Evolutionary conservation across 1,140 invertebrate species (phyloP), one percentile per base, ranked within the genome.

Genomic region (Plodia interpunctella): DNA sequence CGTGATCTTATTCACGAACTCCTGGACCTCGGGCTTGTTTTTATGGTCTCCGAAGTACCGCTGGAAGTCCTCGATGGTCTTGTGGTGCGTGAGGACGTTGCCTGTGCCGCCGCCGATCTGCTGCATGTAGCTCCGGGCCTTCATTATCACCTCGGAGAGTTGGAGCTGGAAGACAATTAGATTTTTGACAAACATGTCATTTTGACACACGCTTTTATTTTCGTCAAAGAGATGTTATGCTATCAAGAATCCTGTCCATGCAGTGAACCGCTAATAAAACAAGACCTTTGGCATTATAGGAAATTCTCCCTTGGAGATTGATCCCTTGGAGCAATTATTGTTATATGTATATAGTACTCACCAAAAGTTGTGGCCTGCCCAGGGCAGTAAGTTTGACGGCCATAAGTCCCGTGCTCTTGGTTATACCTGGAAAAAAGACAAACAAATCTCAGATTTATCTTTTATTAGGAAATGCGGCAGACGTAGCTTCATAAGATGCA

Each of bases 321-420:
- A n/a, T n/a, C n/a, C n/a, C n/a, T n/a, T n/a, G n/a, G n/a, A n/a
- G n/a, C n/a, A 9, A 28, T 5, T 28, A 5, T 28, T 28, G 3
- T 28, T 38, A 38, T 8, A 2, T 11, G 2, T 38, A 38, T 21
- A n/a, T n/a, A n/a, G 25, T 70, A 92, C 91, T 92, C 91, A 99
- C 97, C 92, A 99, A 91, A 67, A 99, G 91, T 86, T 99, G 97
- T 62, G 98, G 98, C 82, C 98, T 93, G 69, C 98, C 98, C 18
- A 99, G 92, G 15, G 98, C 98, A 30, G 98, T 99, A 74, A 99
- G 88, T 92, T 99, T 99, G 54, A 99, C 94, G 21, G 98, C 98
- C 74, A 98, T 98, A 77, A 99, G 97, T 50, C 98, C 98, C 25
- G 97, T 97, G 51, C 96, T 96, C 77, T 97, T 94, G 8, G 98